These are phyloP conservation scores for Tupaia tana DNA, from an alignment of 2,113 vertebrate species.

Conservation along the genomic window DNA sequence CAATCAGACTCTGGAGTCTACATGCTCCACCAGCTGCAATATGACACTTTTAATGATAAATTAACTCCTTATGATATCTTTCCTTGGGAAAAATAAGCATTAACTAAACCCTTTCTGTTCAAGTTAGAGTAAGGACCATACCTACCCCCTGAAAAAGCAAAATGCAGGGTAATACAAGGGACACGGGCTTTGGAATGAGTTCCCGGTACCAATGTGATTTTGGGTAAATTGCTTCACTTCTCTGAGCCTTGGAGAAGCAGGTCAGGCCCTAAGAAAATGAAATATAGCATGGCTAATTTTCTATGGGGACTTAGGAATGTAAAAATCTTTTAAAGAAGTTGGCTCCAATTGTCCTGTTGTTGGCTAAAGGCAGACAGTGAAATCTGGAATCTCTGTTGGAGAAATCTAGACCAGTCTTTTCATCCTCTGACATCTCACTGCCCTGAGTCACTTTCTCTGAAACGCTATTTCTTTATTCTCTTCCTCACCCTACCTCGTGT, in stretches of 20 bases:
- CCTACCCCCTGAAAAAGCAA: background rate
- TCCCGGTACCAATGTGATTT: background rate
- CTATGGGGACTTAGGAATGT: background rate
- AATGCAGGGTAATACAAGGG: background rate
- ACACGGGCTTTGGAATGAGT: background rate
- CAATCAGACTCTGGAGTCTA: background rate
- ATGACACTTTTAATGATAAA: background rate
- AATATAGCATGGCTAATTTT: background rate
- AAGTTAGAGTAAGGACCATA: background rate
- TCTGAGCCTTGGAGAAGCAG: slow-evolving; percentile 2
- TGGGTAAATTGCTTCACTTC: background rate
- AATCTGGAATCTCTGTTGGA: background rate
- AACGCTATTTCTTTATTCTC: background rate
- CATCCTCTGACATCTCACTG: background rate
- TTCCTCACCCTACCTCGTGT: background rate
- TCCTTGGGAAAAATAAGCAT: background rate
- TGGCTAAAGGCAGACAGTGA: background rate
- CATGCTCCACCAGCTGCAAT: background rate
- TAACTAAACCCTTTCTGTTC: background rate
- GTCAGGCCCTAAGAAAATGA: slow-evolving; percentile 3
- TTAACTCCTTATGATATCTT: background rate
- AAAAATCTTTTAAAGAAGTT: background rate
- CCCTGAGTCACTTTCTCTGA: background rate
- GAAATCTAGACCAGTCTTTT: background rate
- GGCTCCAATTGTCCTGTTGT: background rate